These are phyloP conservation scores for Borostomias antarcticus DNA, from an alignment of 2,797 vertebrate species.

Conservation along the genomic window DNA sequence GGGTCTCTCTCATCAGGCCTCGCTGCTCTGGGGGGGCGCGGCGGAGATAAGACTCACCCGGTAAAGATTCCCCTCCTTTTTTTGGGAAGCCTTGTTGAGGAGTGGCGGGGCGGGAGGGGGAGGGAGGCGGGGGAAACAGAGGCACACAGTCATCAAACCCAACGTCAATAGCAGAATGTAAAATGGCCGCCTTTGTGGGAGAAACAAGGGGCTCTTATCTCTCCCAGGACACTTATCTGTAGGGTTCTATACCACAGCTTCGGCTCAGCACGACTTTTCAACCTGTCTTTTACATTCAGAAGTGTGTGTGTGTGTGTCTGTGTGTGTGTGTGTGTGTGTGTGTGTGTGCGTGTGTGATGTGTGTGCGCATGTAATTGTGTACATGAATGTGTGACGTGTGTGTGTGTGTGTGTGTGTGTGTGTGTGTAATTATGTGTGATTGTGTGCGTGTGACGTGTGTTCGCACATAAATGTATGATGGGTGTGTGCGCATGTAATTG, in stretches of 20 bases:
- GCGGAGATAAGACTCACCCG: conserved; percentile 44
- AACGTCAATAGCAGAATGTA: conserved; percentile 12
- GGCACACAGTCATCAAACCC: background rate
- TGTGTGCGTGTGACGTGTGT: background rate
- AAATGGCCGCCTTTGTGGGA: background rate
- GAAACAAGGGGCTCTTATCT: background rate
- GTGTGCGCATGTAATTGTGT: background rate
- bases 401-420: background rate
- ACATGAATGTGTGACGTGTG: too few relatives aligned
- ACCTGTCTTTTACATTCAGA: too few relatives aligned
- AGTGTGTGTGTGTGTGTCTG: background rate
- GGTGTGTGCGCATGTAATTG: background rate
- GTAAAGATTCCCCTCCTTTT: conserved; percentile 51
- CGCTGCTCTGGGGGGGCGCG: too few relatives aligned
- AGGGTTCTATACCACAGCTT: too few relatives aligned
- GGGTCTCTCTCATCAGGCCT: background rate
- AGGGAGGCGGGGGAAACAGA: conserved; percentile 12
- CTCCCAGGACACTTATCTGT: background rate
- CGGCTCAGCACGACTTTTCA: too few relatives aligned
- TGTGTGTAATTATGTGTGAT: background rate
- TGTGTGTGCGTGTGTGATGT: background rate
- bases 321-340: background rate
- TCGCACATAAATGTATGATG: too few relatives aligned
- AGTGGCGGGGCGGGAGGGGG: background rate
- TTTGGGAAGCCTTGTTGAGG: too few relatives aligned